These are phyloP conservation scores for Caloenas nicobarica DNA, from an alignment of 2,113 vertebrate genomes.

Conservation along the genomic window DNA sequence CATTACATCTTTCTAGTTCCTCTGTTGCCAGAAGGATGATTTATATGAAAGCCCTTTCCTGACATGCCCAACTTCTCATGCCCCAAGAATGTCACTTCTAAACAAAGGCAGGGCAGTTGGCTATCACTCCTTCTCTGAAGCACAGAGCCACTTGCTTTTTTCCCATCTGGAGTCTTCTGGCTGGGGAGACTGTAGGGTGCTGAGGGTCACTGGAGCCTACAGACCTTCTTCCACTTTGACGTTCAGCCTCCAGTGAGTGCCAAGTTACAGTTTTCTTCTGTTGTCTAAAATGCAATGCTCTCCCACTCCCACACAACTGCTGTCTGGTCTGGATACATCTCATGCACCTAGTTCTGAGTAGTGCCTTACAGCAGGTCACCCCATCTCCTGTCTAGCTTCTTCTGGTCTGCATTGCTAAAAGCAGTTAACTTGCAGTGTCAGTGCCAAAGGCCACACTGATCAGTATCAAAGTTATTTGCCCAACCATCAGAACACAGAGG, in stretches of 20 bases:
- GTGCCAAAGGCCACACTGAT: not conserved
- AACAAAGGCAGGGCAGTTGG: not conserved
- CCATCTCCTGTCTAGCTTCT: not conserved
- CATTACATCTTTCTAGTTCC: not conserved
- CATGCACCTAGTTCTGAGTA: not conserved
- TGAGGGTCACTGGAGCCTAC: not conserved
- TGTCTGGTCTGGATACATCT: not conserved
- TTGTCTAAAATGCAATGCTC: not conserved
- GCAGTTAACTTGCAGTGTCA: not conserved
- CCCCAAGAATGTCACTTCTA: constrained; percentile 1
- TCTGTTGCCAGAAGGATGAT: constrained; percentile 13
- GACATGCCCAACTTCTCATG: constrained; percentile 3
- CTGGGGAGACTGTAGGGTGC: not conserved
- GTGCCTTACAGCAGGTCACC: not conserved
- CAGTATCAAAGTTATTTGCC: not conserved
- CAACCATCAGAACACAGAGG: not conserved
- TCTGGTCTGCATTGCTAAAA: not conserved
- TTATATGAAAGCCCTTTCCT: constrained; percentile 41
- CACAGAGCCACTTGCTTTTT: not conserved
- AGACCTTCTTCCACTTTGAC: not conserved
- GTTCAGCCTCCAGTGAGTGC: not conserved
- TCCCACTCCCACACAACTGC: not conserved
- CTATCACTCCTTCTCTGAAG: not conserved
- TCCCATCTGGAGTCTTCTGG: not conserved
- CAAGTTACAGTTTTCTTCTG: not conserved